Evolutionary conservation across 2,888 invertebrate genomes (phyloP).

Genomic region (Cynaeus angustus): DNA sequence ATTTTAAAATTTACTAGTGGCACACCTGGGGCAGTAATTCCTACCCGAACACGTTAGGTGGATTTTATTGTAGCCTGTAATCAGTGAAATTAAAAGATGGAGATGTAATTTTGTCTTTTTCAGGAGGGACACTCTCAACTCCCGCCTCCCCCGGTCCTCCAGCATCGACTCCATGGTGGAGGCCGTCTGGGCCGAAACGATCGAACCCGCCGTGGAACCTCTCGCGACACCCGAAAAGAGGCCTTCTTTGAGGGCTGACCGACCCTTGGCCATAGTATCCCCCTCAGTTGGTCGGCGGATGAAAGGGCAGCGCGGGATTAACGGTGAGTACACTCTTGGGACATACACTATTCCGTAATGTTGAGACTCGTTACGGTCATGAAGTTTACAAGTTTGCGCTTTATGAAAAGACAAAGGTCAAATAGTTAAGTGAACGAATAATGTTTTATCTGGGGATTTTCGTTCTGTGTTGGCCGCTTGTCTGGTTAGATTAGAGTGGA

Average conservation of each 20-base stretch:
- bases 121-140: constrained; percentile 73
- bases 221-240: constrained; percentile 65
- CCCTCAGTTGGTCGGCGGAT: constrained; percentile 85
- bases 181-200: constrained; percentile 77
- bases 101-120: constrained; percentile 47
- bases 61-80: too few relatives aligned
- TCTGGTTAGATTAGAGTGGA: not conserved
- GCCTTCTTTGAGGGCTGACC: constrained; percentile 71
- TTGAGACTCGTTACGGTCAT: constrained; percentile 26
- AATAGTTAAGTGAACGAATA: not conserved
- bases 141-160: constrained; percentile 81
- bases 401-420: constrained; percentile 30
- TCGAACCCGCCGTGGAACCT: constrained; percentile 66
- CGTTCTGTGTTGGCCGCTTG: not conserved
- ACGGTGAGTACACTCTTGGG: constrained; percentile 75
- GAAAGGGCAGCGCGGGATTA: constrained; percentile 83
- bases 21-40: too few relatives aligned
- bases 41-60: too few relatives aligned
- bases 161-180: constrained; percentile 88
- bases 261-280: constrained; percentile 79
- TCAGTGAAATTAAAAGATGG: too few relatives aligned
- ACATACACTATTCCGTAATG: not conserved
- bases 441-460: not conserved
- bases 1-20: too few relatives aligned
- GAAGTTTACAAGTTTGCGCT: constrained; percentile 25